phyloP scores from a whole-genome alignment of 2,113 vertebrate genomes.

The Vombatus ursinus region DNA sequence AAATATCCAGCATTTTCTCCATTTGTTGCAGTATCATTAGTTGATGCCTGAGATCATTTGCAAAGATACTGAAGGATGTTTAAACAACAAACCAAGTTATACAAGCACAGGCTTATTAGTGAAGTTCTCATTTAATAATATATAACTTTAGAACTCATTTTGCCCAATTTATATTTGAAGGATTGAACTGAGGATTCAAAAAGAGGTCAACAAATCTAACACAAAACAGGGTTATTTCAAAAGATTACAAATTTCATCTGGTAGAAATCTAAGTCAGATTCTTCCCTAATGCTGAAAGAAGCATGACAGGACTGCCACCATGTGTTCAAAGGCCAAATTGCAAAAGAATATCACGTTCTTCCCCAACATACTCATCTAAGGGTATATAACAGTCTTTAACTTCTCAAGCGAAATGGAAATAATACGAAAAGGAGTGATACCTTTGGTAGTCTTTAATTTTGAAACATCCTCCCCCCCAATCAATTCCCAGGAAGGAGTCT shows the following conservation, averaged over 20 bases:
- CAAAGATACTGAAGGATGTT: constrained; percentile 33
- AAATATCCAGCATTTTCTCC: not conserved
- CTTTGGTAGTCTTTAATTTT: not conserved
- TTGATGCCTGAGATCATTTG: constrained; percentile 20
- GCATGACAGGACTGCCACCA: constrained; percentile 62
- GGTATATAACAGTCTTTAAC: constrained; percentile 20
- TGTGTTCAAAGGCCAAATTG: constrained; percentile 42
- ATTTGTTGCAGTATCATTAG: constrained; percentile 23
- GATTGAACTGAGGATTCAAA: not conserved
- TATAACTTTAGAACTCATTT: not conserved
- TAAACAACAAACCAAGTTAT: not conserved
- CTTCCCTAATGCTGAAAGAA: not conserved
- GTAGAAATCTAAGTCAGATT: not conserved
- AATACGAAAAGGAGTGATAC: not conserved
- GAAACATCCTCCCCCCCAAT: not conserved
- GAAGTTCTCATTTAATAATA: not conserved
- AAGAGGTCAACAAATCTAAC: not conserved
- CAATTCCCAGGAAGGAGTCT: constrained; percentile 4
- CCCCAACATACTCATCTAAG: not conserved
- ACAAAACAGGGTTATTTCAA: not conserved
- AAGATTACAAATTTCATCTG: not conserved
- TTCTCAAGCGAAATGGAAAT: constrained; percentile 36
- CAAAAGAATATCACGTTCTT: not conserved
- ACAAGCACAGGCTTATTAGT: not conserved
- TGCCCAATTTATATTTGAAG: not conserved